phyloP scores from a whole-genome alignment of 1,140 invertebrate species.

The Scaptodrosophila lebanonensis region DNA sequence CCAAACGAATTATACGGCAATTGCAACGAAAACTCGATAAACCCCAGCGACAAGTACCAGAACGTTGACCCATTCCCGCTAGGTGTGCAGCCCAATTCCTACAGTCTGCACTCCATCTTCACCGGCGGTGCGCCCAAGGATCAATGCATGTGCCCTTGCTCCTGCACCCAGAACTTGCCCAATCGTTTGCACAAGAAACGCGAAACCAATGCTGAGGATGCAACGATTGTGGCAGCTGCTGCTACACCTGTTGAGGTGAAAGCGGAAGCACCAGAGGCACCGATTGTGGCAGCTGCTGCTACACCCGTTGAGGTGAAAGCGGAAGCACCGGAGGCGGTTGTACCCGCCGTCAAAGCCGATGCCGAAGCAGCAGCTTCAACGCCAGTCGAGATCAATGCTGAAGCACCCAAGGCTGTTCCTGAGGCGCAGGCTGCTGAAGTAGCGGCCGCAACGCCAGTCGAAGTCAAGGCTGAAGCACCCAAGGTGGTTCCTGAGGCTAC shows the following conservation, averaged over 20 bases:
- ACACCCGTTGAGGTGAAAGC: constrained; percentile 1
- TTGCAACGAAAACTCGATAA: constrained; percentile 54
- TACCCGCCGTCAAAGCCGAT: neutral
- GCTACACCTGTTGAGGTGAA: neutral
- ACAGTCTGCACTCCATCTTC: constrained; percentile 64
- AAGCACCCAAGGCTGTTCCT: constrained; percentile 7
- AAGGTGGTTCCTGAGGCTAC: constrained; percentile 12
- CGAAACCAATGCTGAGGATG: constrained; percentile 46
- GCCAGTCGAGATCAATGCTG: constrained; percentile 14
- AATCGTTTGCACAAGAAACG: constrained; percentile 61
- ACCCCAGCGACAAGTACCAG: constrained; percentile 44
- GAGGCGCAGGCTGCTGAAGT: neutral
- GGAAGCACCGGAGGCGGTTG: constrained; percentile 1
- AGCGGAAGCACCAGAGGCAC: constrained; percentile 3
- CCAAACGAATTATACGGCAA: constrained; percentile 77
- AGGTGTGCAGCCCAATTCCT: constrained; percentile 62
- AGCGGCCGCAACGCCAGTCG: neutral
- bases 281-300: neutral
- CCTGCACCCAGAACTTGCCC: constrained; percentile 70
- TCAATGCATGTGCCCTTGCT: constrained; percentile 75
- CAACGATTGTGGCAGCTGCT: neutral
- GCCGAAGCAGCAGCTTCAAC: constrained; percentile 5
- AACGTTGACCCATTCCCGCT: constrained; percentile 63
- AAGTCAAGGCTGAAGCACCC: constrained; percentile 24
- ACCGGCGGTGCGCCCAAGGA: constrained; percentile 60